Conservation (phyloP, 2,797 vertebrate species). For the Cynodonichthys magdalenae region DNA sequence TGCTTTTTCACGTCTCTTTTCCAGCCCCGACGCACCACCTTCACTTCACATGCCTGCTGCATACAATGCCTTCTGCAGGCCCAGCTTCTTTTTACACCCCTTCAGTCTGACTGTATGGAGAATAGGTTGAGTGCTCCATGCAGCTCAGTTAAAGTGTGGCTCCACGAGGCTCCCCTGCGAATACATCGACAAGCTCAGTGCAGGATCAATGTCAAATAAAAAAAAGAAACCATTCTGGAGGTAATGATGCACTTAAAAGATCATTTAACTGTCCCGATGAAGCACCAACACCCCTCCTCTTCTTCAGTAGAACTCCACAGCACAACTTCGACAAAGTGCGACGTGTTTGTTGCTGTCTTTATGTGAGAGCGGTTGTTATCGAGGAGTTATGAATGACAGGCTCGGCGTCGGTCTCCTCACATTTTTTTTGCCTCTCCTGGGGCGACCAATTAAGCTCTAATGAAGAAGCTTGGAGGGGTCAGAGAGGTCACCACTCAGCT, state of each 20-base stretch:
- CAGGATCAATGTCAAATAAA: conserved; percentile 55
- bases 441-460: background rate
- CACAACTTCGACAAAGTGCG: conserved; percentile 53
- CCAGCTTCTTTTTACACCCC: conserved; percentile 5
- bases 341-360: conserved; percentile 41
- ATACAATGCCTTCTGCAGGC: conserved; percentile 61
- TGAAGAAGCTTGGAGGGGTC: background rate
- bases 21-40: conserved; percentile 39
- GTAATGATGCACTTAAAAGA: conserved; percentile 64
- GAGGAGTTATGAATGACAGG: conserved; percentile 69
- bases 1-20: conserved; percentile 16
- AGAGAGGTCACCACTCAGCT: conserved; percentile 8
- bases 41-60: conserved; percentile 39
- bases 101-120: conserved; percentile 26
- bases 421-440: conserved; percentile 3
- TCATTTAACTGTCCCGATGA: conserved; percentile 24
- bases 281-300: background rate
- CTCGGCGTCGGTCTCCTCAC: conserved; percentile 63
- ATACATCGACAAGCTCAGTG: conserved; percentile 68
- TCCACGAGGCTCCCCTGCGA: conserved; percentile 58
- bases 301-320: conserved; percentile 1
- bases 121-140: background rate
- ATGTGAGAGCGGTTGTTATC: conserved; percentile 63
- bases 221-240: conserved; percentile 20
- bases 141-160: conserved; percentile 30